phyloP scores from a whole-genome alignment of 2,888 invertebrate species.

The Philonicus albiceps region DNA sequence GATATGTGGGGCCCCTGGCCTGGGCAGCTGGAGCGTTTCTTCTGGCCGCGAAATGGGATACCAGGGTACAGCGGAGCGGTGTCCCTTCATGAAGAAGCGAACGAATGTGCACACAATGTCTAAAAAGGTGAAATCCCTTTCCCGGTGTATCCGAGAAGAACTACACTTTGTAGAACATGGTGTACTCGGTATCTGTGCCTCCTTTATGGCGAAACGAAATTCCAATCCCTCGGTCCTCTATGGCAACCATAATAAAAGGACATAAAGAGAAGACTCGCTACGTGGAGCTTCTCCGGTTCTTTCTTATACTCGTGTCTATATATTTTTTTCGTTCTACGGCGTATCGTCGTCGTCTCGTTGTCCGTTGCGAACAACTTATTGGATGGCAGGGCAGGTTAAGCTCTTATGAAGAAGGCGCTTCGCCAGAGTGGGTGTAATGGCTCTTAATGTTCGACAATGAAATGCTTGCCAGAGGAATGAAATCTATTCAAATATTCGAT shows the following conservation, averaged over 20 bases:
- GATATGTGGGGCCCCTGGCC: neutral
- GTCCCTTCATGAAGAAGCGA: neutral
- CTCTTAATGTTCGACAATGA: slow-evolving; percentile 19
- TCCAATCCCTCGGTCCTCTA: slow-evolving; percentile 46
- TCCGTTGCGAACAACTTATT: slow-evolving; percentile 23
- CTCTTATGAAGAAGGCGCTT: neutral
- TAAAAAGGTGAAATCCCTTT: slow-evolving; percentile 42
- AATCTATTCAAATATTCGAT: slow-evolving; percentile 20
- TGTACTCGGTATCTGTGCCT: slow-evolving; percentile 41
- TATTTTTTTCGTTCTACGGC: neutral
- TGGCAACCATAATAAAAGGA: slow-evolving; percentile 48
- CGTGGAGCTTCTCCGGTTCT: slow-evolving; percentile 8
- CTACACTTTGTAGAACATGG: slow-evolving; percentile 45
- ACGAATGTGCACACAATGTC: slow-evolving; percentile 1
- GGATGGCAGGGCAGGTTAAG: neutral
- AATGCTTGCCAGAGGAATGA: neutral
- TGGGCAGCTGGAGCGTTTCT: slow-evolving; percentile 8
- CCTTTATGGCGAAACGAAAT: slow-evolving; percentile 47
- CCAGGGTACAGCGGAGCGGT: neutral
- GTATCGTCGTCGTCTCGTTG: neutral
- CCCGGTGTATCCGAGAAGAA: slow-evolving; percentile 41
- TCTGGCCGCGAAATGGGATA: slow-evolving; percentile 6
- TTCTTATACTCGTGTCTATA: neutral
- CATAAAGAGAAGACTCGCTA: slow-evolving; percentile 39
- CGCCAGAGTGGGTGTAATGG: slow-evolving; percentile 3